Conservation (phyloP, 2,888 invertebrate genomes). For the Pterobdella sp. region DNA sequence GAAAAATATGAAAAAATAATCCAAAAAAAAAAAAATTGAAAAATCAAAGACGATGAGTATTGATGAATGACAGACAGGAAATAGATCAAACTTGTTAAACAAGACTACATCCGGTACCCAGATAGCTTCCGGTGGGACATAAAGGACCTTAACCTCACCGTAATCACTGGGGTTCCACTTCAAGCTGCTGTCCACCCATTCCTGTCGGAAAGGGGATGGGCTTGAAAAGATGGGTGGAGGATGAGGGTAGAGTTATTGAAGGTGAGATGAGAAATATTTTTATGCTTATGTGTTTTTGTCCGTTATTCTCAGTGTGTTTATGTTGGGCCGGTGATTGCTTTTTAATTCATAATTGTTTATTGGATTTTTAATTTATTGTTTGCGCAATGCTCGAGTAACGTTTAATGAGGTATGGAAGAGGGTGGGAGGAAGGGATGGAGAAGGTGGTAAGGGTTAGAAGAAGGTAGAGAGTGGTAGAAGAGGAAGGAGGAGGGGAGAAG, state of each 20-base stretch:
- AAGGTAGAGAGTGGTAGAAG: too few relatives aligned
- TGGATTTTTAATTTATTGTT: not conserved
- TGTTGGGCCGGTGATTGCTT: too few relatives aligned
- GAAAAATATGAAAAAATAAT: not conserved
- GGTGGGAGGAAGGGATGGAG: not conserved
- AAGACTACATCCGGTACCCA: constrained; percentile 51
- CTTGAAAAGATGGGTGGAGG: not conserved
- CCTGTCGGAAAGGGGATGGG: constrained; percentile 30
- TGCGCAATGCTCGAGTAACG: not conserved
- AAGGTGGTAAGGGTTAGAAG: too few relatives aligned
- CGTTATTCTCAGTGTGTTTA: too few relatives aligned
- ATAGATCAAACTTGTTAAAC: constrained; percentile 48
- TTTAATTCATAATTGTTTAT: too few relatives aligned
- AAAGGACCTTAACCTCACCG: constrained; percentile 83
- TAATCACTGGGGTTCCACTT: constrained; percentile 90
- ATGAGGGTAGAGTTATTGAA: not conserved
- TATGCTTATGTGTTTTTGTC: too few relatives aligned
- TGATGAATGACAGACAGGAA: not conserved
- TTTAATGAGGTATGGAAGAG: not conserved
- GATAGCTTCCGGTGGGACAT: constrained; percentile 76
- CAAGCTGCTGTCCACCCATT: constrained; percentile 73
- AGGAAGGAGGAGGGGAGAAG: too few relatives aligned
- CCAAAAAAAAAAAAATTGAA: not conserved
- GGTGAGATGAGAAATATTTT: not conserved
- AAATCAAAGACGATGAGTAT: not conserved